Evolutionary conservation across 2,113 vertebrate genomes (phyloP), one percentile per base, ranked within the genome.

Genomic region (Hoplias malabaricus): DNA sequence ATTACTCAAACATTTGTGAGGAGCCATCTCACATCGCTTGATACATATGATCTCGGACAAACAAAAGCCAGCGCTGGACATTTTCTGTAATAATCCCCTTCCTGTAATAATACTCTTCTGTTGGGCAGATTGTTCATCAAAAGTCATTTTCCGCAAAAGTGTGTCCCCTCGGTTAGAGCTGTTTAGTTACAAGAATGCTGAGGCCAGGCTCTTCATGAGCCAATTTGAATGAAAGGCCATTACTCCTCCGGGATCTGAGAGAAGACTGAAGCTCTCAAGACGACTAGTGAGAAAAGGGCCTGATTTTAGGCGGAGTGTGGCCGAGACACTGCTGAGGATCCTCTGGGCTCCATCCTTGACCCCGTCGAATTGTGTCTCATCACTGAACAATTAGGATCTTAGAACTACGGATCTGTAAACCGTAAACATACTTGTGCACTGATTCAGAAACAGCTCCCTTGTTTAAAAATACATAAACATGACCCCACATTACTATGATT

Each of bases 31-130:
- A 31, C 46, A 65, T 80, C 48, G 63, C 31, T 70, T 78, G 63
- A 67, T 63, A 77, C 69, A 63, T 43, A 71, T 46, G 59, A 78
- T 68, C 75, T 73, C 65, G 12, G 42, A 56, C 75, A 70, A 70
- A 54, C 66, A 69, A 75, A 82, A 73, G 34, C n/a, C 42, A 42
- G 67, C 11, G 6, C 42, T 63, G 53, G 46, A 53, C 57, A 11
- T 80, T 71, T 80, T 54, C 36, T 12, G 19, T 69, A 70, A 65
- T 71, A 66, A 67, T 40, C 50, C 33, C n/a, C 61, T 65, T 71
- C 33, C 48, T n/a, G 10, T 78, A 71, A 78, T 78, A 78, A 70
- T 63, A 79, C 80, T 71, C 71, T 79, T 65, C 38, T 33, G 57
- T 27, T 13, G 12, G 61, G 29, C 33, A 59, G 42, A 69, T 77